Base-by-base conservation (phyloP, 2,113 vertebrate species). In the Sinosuthora webbiana region DNA sequence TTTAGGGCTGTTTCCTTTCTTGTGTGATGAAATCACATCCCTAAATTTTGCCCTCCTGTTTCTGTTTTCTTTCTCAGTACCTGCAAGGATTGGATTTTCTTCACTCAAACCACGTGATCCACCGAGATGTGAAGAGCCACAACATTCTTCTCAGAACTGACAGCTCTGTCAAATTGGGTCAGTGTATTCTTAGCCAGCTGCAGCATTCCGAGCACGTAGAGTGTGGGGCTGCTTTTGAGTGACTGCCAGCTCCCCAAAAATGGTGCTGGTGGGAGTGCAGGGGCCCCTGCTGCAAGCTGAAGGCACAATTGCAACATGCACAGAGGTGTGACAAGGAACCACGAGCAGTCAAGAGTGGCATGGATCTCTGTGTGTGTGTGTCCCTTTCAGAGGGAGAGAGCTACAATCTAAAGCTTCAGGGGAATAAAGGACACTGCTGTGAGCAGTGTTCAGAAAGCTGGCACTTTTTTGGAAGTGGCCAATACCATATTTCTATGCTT, bases 281-380 rank as follows among this genome's bases (percentile, higher is more conserved):
- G 45, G 37, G n/a, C 67, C 14, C 10, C 33, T 53, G 80, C 45
- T 55, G 56, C 4, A 3, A 53, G 45, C n/a, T 44, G 7, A 24
- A 14, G 25, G 56, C 52, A 7, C 16, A 41, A 1, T 25, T 73
- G 53, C 31, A 42, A 4, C 0, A 0, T n/a, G 19, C 57, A 25
- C 53, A 41, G 62, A 47, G 25, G 13, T 23, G 10, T 6, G 9
- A 41, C 17, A 19, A 71, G 52, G 37, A 35, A n/a, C 30, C 70
- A 13, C 23, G 37, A 39, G 19, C 3, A 69, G 41, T 49, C 9
- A 25, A 19, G 10, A 39, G 14, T 35, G 37, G 8, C 10, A 10
- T n/a, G n/a, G n/a, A n/a, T n/a, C n/a, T n/a, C n/a, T n/a, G n/a
- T 62, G 45, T 24, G 2, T 31, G 56, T 4, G 23, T 55, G 23